phyloP scores from a whole-genome alignment of 2,888 invertebrate genomes.

The Oxyteleia sp. region DNA sequence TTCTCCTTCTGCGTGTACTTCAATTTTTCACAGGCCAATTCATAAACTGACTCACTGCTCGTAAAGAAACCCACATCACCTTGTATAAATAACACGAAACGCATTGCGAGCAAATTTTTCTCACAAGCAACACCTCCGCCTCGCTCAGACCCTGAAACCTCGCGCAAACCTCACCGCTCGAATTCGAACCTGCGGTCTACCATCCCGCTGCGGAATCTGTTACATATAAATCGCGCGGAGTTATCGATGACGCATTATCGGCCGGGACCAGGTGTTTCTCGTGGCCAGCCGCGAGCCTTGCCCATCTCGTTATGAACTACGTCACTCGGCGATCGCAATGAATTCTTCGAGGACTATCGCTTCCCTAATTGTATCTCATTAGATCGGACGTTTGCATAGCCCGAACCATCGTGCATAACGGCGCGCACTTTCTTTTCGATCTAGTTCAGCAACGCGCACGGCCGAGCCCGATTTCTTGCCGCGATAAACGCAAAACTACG shows the following conservation, averaged over 20 bases:
- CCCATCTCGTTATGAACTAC: constrained; percentile 53
- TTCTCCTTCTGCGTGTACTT: no score
- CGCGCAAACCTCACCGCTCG: constrained; percentile 1
- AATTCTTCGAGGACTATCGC: constrained; percentile 68
- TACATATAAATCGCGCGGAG: constrained; percentile 17
- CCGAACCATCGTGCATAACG: constrained; percentile 60
- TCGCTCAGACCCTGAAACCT: background rate
- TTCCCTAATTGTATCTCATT: constrained; percentile 74
- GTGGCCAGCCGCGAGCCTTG: constrained; percentile 5
- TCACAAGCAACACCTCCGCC: background rate
- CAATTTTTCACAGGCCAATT: no score
- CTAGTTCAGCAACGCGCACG: constrained; percentile 37
- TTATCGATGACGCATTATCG: constrained; percentile 44
- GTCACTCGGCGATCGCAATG: constrained; percentile 46
- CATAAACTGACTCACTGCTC: background rate
- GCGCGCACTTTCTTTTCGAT: constrained; percentile 59
- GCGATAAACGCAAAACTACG: constrained; percentile 54
- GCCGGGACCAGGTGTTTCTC: constrained; percentile 32
- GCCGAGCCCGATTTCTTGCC: constrained; percentile 35
- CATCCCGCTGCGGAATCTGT: constrained; percentile 12
- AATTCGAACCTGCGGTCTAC: constrained; percentile 14
- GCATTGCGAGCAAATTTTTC: background rate
- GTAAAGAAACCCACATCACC: background rate
- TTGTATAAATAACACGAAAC: background rate
- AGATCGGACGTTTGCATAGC: constrained; percentile 70